Evolutionary conservation across 2,797 vertebrate genomes (phyloP), one percentile per base, ranked within the genome.

Genomic region (Notolepis coatsorum): DNA sequence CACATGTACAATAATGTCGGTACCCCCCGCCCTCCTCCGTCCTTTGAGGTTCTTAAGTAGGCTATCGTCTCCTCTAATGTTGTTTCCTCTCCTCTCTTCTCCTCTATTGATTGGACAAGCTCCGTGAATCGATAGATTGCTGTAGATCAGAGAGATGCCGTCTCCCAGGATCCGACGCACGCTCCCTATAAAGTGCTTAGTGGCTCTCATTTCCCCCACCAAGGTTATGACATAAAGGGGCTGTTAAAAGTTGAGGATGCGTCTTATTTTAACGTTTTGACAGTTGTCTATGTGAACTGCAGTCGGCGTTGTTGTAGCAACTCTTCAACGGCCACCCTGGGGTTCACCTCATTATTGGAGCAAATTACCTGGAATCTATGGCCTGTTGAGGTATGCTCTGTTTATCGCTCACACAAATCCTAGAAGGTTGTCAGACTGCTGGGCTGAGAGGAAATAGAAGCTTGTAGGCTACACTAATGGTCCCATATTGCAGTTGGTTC

Each of bases 261-360:
- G 74, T 84, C 82, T 84, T 86, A 82, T 90, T 89, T 89, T n/a
- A n/a, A n/a, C n/a, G 84, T 87, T 90, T 82, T 88, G 84, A 86
- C 75, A 72, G 84, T 87, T 85, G 87, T 87, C 84, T 75, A 86
- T 85, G 86, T 89, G 85, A 90, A 89, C 83, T 52, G 79, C 77
- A 39, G 30, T 65, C n/a, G 79, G 81, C 81, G 52, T 75, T 75
- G 52, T 75, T 75, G 84, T 75, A 67, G 86, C 80, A 46, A 73
- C 62, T 71, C 79, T 69, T 81, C 64, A 10, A 28, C 61, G 0
- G 70, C 70, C 53, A 35, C 75, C 78, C 71, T 5, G 54, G 73
- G 78, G 84, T 75, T 86, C 82, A 84, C 82, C 85, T 85, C 75
- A 84, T 84, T 84, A 82, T n/a, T 86, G 79, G 86, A 88, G 80